These are phyloP conservation scores for Leucophenga varia DNA, from an alignment of 1,140 invertebrate genomes.

Conservation along the genomic window DNA sequence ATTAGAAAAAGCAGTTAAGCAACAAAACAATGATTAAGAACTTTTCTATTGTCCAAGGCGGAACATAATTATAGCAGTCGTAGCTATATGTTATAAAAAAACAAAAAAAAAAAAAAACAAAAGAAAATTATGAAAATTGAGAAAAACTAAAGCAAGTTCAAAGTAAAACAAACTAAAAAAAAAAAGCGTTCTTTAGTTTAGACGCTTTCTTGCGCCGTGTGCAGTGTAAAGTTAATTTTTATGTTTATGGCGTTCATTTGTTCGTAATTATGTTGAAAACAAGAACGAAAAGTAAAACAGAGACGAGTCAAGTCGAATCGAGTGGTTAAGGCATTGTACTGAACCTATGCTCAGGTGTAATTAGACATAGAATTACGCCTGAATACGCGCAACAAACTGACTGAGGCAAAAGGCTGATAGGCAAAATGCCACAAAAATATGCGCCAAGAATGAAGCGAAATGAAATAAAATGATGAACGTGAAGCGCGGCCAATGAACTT, in stretches of 20 bases:
- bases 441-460: too few relatives aligned
- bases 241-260: conserved; percentile 52
- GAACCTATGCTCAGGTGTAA: too few relatives aligned
- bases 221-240: conserved; percentile 47
- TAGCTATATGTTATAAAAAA: too few relatives aligned
- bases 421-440: neutral
- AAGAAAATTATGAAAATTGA: neutral
- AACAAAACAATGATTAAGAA: conserved; percentile 34
- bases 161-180: neutral
- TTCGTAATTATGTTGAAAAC: conserved; percentile 33
- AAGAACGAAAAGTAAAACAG: too few relatives aligned
- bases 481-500: conserved; percentile 39
- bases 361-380: conserved; percentile 33
- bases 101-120: too few relatives aligned
- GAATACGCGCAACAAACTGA: neutral
- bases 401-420: conserved; percentile 24
- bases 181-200: neutral
- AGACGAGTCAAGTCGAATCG: too few relatives aligned
- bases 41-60: conserved; percentile 16
- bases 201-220: conserved; percentile 30
- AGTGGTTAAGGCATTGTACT: too few relatives aligned
- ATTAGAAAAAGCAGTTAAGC: too few relatives aligned
- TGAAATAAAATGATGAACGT: conserved; percentile 3
- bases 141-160: neutral
- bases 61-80: conserved; percentile 10